phyloP scores from a whole-genome alignment of 92 coral and sea anemone genomes.

The Zoanthus gigantus region DNA sequence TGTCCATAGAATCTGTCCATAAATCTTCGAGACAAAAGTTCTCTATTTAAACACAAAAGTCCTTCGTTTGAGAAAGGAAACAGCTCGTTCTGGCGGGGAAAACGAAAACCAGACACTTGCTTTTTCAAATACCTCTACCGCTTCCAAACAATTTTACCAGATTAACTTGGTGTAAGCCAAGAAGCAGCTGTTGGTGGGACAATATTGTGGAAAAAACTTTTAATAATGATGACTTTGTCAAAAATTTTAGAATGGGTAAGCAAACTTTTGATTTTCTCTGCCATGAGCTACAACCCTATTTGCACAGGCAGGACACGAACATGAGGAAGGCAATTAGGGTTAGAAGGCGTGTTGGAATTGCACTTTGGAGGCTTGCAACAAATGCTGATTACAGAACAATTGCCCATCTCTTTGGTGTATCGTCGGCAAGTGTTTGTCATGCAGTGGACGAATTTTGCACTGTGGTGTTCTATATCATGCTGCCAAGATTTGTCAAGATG shows the following conservation, averaged over 20 bases:
- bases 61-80: too few relatives aligned
- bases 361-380: constrained; percentile 48
- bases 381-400: constrained; percentile 42
- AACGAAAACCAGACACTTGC: too few relatives aligned
- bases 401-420: constrained; percentile 52
- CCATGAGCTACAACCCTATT: constrained; percentile 25
- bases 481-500: constrained; percentile 38
- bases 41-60: too few relatives aligned
- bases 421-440: constrained; percentile 22
- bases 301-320: constrained; percentile 43
- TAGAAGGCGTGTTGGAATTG: constrained; percentile 36
- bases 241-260: constrained; percentile 5
- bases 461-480: constrained; percentile 4
- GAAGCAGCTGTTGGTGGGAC: constrained; percentile 41
- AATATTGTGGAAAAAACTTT: constrained; percentile 4
- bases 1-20: too few relatives aligned
- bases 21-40: too few relatives aligned
- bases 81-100: too few relatives aligned
- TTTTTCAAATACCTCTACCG: constrained; percentile 29
- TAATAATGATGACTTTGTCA: constrained; percentile 16
- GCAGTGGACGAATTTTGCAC: constrained; percentile 34
- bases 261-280: constrained; percentile 19
- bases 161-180: constrained; percentile 34
- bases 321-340: constrained; percentile 37
- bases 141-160: constrained; percentile 31